Evolutionary conservation across 2,888 invertebrate species (phyloP), one percentile per base, ranked within the genome.

Genomic region (Drosophila pseudotalamancana): DNA sequence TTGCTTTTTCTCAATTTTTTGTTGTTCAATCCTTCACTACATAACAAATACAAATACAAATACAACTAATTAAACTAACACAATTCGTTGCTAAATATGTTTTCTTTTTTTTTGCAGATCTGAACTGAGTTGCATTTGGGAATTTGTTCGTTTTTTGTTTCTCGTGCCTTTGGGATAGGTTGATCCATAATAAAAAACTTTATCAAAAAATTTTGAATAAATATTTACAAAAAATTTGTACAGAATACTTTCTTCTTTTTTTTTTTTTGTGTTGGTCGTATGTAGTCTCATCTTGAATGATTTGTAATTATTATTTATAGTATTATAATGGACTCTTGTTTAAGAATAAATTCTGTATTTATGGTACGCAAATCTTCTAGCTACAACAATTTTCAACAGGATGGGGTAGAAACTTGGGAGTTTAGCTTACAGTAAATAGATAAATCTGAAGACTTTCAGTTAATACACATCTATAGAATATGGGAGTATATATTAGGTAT

Each of bases 181-280:
- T 55, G 59, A 63, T 56, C 76, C 56, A 76, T 66, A 70, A 25
- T 64, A 64, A 76, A 73, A 73, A 61, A 32, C 6, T 72, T 56
- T 81, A 77, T 78, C 77, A 81, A 79, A 78, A 77, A 27, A 31
- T 4, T 5, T 4, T 21, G 18, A 63, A 63, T 40, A 48, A 40
- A 59, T 59, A 72, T 68, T 40, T 72, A 72, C 63, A 68, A 59
- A 72, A 68, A 32, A 40, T 46, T 50, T 39, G 16, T 54, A 61
- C 25, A 61, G 34, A 35, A n/a, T 32, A 23, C 31, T 34, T 32
- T 42, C 16, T 40, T 1, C 3, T 1, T 27, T 42, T 42, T 23
- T 6, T 25, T 9, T 43, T 43, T 11, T 49, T 63, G 12, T 72
- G 54, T 78, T 78, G 77, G 79, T 78, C 77, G 63, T 27, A 27